A percentile compares a stretch with the other conserved stretches of the same genome.
Conservation (phyloP, 2,797 vertebrate genomes). For the Gastrophryne carolinensis region DNA sequence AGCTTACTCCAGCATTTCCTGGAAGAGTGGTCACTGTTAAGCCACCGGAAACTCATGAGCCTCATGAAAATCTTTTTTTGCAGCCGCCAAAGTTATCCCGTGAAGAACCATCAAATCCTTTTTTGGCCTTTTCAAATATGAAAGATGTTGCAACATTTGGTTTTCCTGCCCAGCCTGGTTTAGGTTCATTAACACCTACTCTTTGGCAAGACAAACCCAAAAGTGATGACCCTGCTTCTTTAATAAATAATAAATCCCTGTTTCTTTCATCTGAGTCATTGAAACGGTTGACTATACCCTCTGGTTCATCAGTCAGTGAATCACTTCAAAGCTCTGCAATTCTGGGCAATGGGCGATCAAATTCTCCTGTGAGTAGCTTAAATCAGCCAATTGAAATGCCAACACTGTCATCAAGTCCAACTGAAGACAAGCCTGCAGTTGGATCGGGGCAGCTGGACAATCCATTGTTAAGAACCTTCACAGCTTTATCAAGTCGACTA, state of each 20-base stretch:
- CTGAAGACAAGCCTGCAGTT: slow-evolving; percentile 75
- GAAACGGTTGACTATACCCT: slow-evolving; percentile 78
- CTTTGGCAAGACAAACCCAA: slow-evolving; percentile 71
- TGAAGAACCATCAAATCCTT: slow-evolving; percentile 89
- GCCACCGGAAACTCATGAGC: slow-evolving; percentile 83
- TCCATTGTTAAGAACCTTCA: slow-evolving; percentile 74
- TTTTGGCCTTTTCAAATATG: slow-evolving; percentile 87
- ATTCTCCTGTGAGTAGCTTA: slow-evolving; percentile 69
- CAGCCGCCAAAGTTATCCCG: slow-evolving; percentile 83
- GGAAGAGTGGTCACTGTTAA: slow-evolving; percentile 75
- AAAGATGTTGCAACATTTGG: slow-evolving; percentile 82
- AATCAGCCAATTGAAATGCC: slow-evolving; percentile 79
- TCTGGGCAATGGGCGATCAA: slow-evolving; percentile 72
- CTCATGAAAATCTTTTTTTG: slow-evolving; percentile 94
- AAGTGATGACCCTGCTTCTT: slow-evolving; percentile 66
- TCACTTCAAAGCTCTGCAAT: slow-evolving; percentile 73
- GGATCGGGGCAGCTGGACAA: slow-evolving; percentile 70
- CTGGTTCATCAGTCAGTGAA: slow-evolving; percentile 71
- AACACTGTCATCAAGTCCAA: slow-evolving; percentile 76
- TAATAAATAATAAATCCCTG: slow-evolving; percentile 83
- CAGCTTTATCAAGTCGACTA: slow-evolving; percentile 75
- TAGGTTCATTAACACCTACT: slow-evolving; percentile 63
- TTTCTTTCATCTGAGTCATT: slow-evolving; percentile 91
- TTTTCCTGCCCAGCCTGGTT: slow-evolving; percentile 65
- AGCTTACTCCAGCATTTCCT: slow-evolving; percentile 82